Conservation (phyloP, 2,113 vertebrate genomes). For the Vombatus ursinus region DNA sequence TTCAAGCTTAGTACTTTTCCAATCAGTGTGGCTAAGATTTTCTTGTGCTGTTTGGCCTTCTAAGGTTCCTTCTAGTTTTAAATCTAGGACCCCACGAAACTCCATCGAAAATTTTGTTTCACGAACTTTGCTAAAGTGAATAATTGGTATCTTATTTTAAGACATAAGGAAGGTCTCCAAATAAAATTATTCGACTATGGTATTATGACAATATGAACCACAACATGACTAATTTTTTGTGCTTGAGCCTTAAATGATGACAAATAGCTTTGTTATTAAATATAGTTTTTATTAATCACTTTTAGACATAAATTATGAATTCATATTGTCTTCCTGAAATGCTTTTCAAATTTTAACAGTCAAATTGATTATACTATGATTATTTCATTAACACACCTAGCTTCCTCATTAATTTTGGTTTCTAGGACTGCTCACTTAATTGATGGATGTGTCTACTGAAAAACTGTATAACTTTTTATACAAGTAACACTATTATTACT, state of each 20-base stretch:
- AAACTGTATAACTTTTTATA: slow-evolving; percentile 87
- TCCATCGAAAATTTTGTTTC: not conserved
- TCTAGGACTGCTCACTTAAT: slow-evolving; percentile 87
- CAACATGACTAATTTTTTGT: slow-evolving; percentile 85
- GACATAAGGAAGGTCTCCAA: slow-evolving; percentile 74
- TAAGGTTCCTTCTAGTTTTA: not conserved
- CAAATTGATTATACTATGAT: slow-evolving; percentile 94
- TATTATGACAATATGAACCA: slow-evolving; percentile 84
- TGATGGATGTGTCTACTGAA: slow-evolving; percentile 89
- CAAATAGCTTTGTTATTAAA: slow-evolving; percentile 92
- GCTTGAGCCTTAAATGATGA: slow-evolving; percentile 89
- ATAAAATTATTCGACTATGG: slow-evolving; percentile 74
- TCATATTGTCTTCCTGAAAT: slow-evolving; percentile 88
- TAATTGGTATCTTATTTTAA: slow-evolving; percentile 64
- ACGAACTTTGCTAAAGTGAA: slow-evolving; percentile 12
- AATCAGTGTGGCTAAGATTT: not conserved
- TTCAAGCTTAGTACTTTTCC: not conserved
- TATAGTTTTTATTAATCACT: slow-evolving; percentile 92
- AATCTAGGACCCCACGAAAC: not conserved
- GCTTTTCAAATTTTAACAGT: slow-evolving; percentile 92
- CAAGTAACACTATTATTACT: slow-evolving; percentile 90
- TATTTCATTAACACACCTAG: slow-evolving; percentile 93
- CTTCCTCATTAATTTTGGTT: slow-evolving; percentile 92
- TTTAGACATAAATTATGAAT: slow-evolving; percentile 91
- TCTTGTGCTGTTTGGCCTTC: not conserved